Base-by-base conservation (phyloP, 1,140 invertebrate species). In the Sycophila sp. region DNA sequence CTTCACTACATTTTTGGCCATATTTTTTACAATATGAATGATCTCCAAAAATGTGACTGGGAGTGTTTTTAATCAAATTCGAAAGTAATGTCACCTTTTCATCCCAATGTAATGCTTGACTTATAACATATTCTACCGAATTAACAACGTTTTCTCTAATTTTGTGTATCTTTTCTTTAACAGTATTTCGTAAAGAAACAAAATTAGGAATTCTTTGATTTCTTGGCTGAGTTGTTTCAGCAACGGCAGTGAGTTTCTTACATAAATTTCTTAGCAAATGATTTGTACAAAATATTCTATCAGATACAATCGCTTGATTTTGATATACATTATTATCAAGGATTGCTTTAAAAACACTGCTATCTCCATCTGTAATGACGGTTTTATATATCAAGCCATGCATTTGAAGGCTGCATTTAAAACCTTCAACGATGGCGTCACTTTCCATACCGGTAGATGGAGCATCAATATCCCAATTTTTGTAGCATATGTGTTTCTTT, bases 311-410 rank as follows among this genome's bases (percentile, higher is more conserved):
- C n/a, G 22, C 26, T 0, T 34, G 22, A 28, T 68, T 26, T 13
- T 10, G 2, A 32, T 67, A 51, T 13, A 19, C 22, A 26, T 45
- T 66, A 13, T 42, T 30, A 74, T 72, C 7, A 71, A 24, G 15
- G 68, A 76, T 47, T 77, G 55, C 65, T 10, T 76, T 71, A 63
- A 79, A 82, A 0, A 86, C 81, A 55, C 77, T 83, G 10, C 79
- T 80, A 59, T 87, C 85, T 6, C 83, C 85, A 75, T 87, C 86
- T 5, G 73, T 81, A 71, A 87, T 80, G 6, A 87, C 28, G 13
- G 63, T 73, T 28, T 69, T 76, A 70, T 85, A 86, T 32, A 82
- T 79, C 3, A 87, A 0, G 4, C 79, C 77, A 70, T 86, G 73
- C 65, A 75, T 79, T 65, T 76, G 42, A 69, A 80, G 58, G 30